Evolutionary conservation across 2,797 vertebrate genomes (phyloP), one percentile per base, ranked within the genome.

Genomic region (Leptoclinus maculatus): DNA sequence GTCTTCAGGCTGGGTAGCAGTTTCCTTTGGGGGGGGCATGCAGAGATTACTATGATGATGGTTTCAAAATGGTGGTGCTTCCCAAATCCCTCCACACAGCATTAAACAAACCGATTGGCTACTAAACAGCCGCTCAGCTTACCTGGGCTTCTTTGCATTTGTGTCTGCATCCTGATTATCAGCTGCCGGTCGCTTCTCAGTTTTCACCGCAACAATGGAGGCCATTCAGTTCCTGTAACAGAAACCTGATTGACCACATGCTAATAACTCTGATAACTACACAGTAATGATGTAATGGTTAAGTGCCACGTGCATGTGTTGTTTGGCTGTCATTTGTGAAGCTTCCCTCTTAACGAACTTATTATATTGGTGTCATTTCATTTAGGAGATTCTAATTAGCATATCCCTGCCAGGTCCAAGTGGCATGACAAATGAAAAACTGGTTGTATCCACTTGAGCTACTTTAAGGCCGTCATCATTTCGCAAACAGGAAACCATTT

Each of bases 1-100:
- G 96, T 97, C 95, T 98, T 98, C 84, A 99, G 91, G 89, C 98
- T 99, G 84, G 98, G 98, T 86, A 99, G 93, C 65, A 99, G 91
- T 92, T 99, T 99, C 94, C 98, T 99, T 92, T 54, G 58, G 32
- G 32, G 29, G 72, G 72, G 86, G 72, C 59, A 88, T 64, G 66
- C 66, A 88, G 71, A 84, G 74, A 87, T 79, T 86, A 57, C 12
- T 85, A 63, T 77, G 66, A 70, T 13, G 19, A 70, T 7, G n/a
- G 51, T 71, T 81, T 34, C 74, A 83, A 67, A 84, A 38, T 5
- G 53, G 74, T 4, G 71, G 49, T 32, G 53, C 65, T 68, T 82
- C 64, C 66, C 79, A 88, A 76, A 89, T 88, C 83, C 76, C 75
- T 79, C 27, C 62, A 3, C 27, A 83, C 76, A 85, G 78, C 59